phyloP scores from a whole-genome alignment of 2,113 vertebrate genomes.

The Cebus imitator region DNA sequence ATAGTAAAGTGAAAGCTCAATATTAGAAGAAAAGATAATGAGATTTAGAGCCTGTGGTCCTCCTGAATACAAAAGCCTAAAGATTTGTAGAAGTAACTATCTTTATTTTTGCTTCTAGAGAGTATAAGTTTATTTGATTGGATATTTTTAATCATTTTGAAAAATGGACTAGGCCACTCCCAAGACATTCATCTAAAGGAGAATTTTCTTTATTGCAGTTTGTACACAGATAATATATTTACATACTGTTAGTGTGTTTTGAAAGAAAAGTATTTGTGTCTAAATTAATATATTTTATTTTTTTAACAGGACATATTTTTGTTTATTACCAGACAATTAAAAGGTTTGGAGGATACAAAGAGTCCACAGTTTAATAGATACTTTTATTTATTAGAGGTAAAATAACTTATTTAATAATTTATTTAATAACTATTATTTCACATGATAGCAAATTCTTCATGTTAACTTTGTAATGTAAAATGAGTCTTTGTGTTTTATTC shows the following conservation, averaged over 20 bases:
- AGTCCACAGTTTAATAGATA: conserved; percentile 99
- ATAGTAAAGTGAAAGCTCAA: not conserved
- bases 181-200: conserved; percentile 18
- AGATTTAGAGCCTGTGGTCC: not conserved
- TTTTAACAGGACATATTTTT: conserved; percentile 96
- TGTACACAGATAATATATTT: conserved; percentile 20
- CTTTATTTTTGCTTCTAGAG: conserved; percentile 37
- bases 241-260: not conserved
- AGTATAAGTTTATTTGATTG: conserved; percentile 46
- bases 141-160: conserved; percentile 23
- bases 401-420: conserved; percentile 44
- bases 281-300: conserved; percentile 64
- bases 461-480: conserved; percentile 46
- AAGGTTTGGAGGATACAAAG: conserved; percentile 99
- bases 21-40: not conserved
- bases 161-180: not conserved
- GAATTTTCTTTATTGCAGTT: conserved; percentile 46
- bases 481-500: conserved; percentile 18
- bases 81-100: not conserved
- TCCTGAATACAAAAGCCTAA: not conserved
- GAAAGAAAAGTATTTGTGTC: conserved; percentile 49
- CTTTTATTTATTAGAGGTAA: conserved; percentile 99
- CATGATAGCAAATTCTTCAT: conserved; percentile 15
- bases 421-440: conserved; percentile 46
- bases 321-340: conserved; percentile 99